These are phyloP conservation scores for Eupeodes latifasciatus DNA, from an alignment of 2,888 invertebrate genomes.

Conservation along the genomic window DNA sequence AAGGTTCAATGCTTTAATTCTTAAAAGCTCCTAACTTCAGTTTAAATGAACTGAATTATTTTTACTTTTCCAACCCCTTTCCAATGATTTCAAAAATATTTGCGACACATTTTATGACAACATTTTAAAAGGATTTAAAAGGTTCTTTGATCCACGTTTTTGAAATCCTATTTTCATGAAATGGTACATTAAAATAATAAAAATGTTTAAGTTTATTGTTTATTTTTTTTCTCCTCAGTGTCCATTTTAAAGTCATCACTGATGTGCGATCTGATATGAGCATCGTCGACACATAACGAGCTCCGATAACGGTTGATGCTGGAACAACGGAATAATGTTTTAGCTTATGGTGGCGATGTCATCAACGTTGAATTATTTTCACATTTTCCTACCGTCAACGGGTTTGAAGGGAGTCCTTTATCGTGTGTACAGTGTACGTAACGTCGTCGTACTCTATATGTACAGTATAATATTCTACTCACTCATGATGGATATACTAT, in stretches of 20 bases:
- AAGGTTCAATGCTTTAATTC: too few relatives aligned
- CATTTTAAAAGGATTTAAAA: too few relatives aligned
- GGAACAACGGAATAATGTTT: slow-evolving; percentile 60
- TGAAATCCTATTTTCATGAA: too few relatives aligned
- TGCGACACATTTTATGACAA: too few relatives aligned
- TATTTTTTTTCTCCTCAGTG: slow-evolving; percentile 11
- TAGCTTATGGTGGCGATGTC: slow-evolving; percentile 66
- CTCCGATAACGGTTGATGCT: slow-evolving; percentile 41
- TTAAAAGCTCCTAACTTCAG: too few relatives aligned
- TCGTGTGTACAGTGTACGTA: neutral
- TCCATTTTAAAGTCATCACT: slow-evolving; percentile 53
- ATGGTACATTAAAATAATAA: too few relatives aligned
- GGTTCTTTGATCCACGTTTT: too few relatives aligned
- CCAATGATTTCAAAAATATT: too few relatives aligned
- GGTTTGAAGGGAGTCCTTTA: neutral
- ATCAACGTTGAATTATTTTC: slow-evolving; percentile 74
- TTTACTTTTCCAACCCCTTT: too few relatives aligned
- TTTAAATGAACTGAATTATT: too few relatives aligned
- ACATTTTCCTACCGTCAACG: slow-evolving; percentile 43
- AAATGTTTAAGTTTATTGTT: neutral
- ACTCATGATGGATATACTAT: slow-evolving; percentile 40
- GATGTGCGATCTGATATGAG: slow-evolving; percentile 34
- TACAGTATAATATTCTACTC: slow-evolving; percentile 11
- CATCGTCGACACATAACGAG: slow-evolving; percentile 54
- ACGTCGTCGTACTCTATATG: neutral